Evolutionary conservation across 2,888 invertebrate genomes (phyloP).

Genomic region (Hipparchia sbordonii): DNA sequence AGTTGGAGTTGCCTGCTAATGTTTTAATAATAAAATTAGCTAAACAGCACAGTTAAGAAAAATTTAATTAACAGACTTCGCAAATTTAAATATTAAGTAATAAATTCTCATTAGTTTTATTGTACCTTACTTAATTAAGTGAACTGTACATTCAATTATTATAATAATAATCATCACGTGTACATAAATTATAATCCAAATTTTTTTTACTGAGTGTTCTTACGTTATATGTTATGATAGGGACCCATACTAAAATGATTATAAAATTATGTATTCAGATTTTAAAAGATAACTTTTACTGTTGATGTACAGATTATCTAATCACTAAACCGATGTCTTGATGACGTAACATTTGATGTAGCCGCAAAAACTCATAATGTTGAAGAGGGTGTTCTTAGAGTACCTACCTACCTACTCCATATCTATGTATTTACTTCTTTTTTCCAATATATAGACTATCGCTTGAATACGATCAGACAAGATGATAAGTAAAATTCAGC

Average conservation of each 20-base stretch:
- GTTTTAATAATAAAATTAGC: too few relatives aligned
- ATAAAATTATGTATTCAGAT: background rate
- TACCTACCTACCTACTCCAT: too few relatives aligned
- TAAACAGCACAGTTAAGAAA: background rate
- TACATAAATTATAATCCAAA: constrained; percentile 25
- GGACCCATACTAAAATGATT: background rate
- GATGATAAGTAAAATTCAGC: too few relatives aligned
- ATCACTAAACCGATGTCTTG: too few relatives aligned
- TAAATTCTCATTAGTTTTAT: constrained; percentile 1
- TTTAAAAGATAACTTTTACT: background rate
- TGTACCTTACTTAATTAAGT: constrained; percentile 7
- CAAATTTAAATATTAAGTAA: background rate
- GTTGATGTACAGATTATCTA: too few relatives aligned
- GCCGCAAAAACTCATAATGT: too few relatives aligned
- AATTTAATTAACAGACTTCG: background rate
- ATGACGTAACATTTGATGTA: too few relatives aligned
- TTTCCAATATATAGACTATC: too few relatives aligned
- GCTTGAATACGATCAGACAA: too few relatives aligned
- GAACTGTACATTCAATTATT: constrained; percentile 19
- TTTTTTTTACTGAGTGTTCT: background rate
- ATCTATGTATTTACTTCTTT: too few relatives aligned
- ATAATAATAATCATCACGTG: constrained; percentile 7
- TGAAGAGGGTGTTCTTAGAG: too few relatives aligned
- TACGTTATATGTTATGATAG: background rate
- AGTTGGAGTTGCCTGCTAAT: too few relatives aligned